phyloP scores from a whole-genome alignment of 2,888 invertebrate genomes.

The Leucophenga montana region DNA sequence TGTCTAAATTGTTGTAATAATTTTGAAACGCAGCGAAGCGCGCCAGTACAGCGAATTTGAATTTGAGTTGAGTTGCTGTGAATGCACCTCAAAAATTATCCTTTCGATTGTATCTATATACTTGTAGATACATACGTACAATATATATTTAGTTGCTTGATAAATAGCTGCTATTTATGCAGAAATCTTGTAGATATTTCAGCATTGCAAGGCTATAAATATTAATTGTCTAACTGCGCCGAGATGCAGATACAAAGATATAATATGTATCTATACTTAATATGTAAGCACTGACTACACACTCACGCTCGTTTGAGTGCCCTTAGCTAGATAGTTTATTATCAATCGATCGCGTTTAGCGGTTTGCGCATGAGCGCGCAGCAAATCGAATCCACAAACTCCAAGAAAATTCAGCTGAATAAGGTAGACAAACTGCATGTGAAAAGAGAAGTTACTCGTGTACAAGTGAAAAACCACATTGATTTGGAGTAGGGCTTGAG shows the following conservation, averaged over 20 bases:
- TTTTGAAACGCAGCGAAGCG: constrained; percentile 10
- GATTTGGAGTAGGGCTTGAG: constrained; percentile 26
- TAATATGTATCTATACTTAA: not conserved
- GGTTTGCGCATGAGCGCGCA: constrained; percentile 39
- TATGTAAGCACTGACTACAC: not conserved
- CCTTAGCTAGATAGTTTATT: constrained; percentile 43
- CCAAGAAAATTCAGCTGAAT: constrained; percentile 21
- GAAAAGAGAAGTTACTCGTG: constrained; percentile 23
- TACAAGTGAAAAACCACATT: constrained; percentile 26
- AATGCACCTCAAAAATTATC: constrained; percentile 10
- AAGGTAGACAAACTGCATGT: constrained; percentile 14
- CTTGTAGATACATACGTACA: too few species aligned
- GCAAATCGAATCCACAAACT: not conserved
- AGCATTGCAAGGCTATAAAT: constrained; percentile 64
- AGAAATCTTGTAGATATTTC: constrained; percentile 60
- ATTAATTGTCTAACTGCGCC: constrained; percentile 54
- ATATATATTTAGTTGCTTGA: constrained; percentile 40
- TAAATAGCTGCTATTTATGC: constrained; percentile 63
- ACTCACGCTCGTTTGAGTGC: constrained; percentile 3
- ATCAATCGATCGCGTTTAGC: constrained; percentile 65
- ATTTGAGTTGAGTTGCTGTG: not conserved
- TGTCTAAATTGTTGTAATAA: constrained; percentile 18
- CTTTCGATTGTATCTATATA: not conserved
- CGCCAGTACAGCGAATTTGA: not conserved
- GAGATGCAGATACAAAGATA: constrained; percentile 37